Conservation (phyloP, 2,113 vertebrate species). For the Zosterops borbonicus region DNA sequence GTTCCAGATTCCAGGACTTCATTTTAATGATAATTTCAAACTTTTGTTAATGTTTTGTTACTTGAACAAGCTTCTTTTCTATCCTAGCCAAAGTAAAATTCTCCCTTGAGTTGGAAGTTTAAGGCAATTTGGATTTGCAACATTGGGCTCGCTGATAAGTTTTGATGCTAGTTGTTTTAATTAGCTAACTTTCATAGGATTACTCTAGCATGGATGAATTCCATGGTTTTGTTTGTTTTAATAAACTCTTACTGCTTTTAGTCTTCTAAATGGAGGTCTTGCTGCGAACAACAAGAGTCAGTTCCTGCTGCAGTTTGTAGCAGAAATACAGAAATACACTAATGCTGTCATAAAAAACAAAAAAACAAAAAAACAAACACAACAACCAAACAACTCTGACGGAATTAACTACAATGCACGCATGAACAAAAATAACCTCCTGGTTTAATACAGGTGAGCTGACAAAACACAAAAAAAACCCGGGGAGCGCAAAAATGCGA, state of each 20-base stretch:
- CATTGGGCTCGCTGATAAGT: not conserved
- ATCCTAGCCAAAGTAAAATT: not conserved
- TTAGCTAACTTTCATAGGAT: not conserved
- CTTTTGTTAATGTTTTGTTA: not conserved
- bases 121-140: not conserved
- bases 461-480: not conserved
- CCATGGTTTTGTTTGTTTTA: not conserved
- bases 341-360: not conserved
- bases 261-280: not conserved
- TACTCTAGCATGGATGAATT: not conserved
- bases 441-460: not conserved
- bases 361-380: not conserved
- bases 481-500: not conserved
- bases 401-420: not conserved
- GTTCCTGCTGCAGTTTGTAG: not conserved
- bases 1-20: not conserved
- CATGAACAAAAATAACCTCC: not conserved
- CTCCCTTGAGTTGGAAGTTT: not conserved
- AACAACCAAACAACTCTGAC: not conserved
- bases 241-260: not conserved
- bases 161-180: constrained; percentile 6
- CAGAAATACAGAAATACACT: not conserved
- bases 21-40: not conserved
- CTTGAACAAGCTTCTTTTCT: not conserved
- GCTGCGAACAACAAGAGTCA: not conserved